Evolutionary conservation across 2,113 vertebrate genomes (phyloP), one percentile per base, ranked within the genome.

Genomic region (Cryptomyrus ogoouensis): DNA sequence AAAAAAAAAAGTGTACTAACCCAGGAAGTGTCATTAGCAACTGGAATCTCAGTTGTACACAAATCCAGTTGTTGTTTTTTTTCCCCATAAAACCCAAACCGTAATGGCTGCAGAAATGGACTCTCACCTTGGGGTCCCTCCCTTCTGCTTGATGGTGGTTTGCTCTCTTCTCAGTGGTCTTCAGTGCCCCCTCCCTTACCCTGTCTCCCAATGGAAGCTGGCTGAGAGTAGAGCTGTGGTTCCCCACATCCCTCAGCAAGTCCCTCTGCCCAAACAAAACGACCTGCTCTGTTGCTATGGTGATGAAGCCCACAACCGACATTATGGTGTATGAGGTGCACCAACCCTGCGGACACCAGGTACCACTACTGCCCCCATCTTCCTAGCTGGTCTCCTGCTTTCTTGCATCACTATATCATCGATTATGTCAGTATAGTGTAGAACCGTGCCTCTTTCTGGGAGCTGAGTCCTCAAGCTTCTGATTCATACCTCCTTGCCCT

Each of bases 261-360:
- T 87, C 93, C 92, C 93, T 93, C 92, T 93, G 93, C 87, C 27
- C 42, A 5, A 5, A 89, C 24, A 27, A 87, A 27, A 17, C 52
- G 9, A 93, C 92, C 91, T 95, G 95, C 56, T 91, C 92, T 2
- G 2, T 96, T 13, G 91, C 91, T 3, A 27, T 90, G 0, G 47
- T 93, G 21, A 92, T 93, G 4, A n/a, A 86, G 24, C 93, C 91
- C 58, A 91, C 90, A 90, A 92, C 94, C 70, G 94, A 93, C 46
- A 93, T 95, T 52, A 95, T 92, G 0, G 91, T 96, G n/a, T 96
- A 94, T 92, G 93, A 94, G 70, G 15, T 87, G n/a, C 91, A 89
- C n/a, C 90, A 91, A 19, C 88, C 5, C 56, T 91, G 90, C 0
- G 90, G 92, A 17, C 31, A 24, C 46, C 93, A 95, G 95, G 95